phyloP scores from a whole-genome alignment of 2,888 invertebrate species.

The Folsomia manolachei region DNA sequence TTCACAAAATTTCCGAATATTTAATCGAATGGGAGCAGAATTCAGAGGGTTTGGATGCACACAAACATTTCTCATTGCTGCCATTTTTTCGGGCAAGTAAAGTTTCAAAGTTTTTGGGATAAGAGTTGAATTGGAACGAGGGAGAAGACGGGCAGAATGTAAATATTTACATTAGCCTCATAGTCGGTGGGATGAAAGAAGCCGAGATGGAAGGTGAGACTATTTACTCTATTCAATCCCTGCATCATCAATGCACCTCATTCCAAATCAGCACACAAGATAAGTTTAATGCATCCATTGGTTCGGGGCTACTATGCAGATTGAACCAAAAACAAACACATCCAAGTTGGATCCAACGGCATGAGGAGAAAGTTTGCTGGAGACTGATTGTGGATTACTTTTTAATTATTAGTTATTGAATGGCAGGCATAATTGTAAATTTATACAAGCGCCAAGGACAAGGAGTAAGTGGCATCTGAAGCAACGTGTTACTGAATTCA shows the following conservation, averaged over 20 bases:
- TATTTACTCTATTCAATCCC: neutral
- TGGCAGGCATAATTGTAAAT: no score
- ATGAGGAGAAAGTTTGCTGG: no score
- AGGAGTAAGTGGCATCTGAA: no score
- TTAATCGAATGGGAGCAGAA: constrained; percentile 3
- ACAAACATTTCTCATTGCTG: neutral
- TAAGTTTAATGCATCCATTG: neutral
- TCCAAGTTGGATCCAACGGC: no score
- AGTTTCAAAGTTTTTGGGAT: no score
- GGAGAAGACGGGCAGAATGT: neutral
- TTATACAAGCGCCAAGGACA: no score
- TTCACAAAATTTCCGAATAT: neutral
- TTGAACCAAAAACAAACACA: no score
- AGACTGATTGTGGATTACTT: no score
- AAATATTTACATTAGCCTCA: constrained; percentile 17
- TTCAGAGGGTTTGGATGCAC: neutral
- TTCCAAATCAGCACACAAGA: neutral
- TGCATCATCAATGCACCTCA: neutral
- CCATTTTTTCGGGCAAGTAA: constrained; percentile 2
- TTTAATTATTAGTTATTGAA: no score
- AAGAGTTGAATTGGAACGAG: neutral
- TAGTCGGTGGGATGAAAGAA: neutral
- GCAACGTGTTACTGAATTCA: neutral
- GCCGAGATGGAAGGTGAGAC: constrained; percentile 1
- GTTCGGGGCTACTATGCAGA: neutral